Evolutionary conservation across 2,797 vertebrate genomes (phyloP).

Genomic region (Chlorospingus semifuscus): DNA sequence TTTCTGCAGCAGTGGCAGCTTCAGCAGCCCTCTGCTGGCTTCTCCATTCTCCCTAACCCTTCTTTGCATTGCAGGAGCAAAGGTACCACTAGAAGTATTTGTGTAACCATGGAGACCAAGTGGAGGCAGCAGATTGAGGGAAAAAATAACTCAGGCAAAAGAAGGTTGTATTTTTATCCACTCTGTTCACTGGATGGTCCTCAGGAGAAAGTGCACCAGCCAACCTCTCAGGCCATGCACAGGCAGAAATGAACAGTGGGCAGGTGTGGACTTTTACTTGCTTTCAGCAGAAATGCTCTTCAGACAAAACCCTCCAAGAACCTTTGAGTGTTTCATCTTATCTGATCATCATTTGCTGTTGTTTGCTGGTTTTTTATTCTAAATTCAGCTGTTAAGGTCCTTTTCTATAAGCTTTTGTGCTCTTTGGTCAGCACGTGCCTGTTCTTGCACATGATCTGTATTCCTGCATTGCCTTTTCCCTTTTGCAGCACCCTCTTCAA

Average conservation of each 20-base stretch:
- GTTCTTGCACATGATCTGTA: not conserved
- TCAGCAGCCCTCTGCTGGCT: not conserved
- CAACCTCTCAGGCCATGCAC: too few relatives aligned
- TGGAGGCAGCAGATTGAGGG: not conserved
- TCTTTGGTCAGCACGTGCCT: not conserved
- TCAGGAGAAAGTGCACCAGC: not conserved
- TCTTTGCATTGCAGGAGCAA: not conserved
- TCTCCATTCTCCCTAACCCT: not conserved
- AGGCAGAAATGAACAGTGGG: not conserved
- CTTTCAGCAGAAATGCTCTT: not conserved
- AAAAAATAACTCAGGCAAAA: not conserved
- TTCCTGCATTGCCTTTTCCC: not conserved
- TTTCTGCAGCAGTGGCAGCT: not conserved
- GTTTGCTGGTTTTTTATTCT: not conserved
- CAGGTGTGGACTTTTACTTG: not conserved
- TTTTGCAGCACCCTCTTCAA: not conserved
- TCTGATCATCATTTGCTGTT: not conserved
- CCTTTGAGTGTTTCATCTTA: not conserved
- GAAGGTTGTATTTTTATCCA: not conserved
- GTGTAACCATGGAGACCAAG: slow-evolving; percentile 45
- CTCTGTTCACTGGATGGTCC: not conserved
- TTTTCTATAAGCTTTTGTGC: not conserved
- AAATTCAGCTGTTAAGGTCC: not conserved
- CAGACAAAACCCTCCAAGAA: not conserved
- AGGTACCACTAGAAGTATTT: not conserved